Evolutionary conservation across 2,888 invertebrate genomes (phyloP).

Genomic region (Megastigmus dorsalis): DNA sequence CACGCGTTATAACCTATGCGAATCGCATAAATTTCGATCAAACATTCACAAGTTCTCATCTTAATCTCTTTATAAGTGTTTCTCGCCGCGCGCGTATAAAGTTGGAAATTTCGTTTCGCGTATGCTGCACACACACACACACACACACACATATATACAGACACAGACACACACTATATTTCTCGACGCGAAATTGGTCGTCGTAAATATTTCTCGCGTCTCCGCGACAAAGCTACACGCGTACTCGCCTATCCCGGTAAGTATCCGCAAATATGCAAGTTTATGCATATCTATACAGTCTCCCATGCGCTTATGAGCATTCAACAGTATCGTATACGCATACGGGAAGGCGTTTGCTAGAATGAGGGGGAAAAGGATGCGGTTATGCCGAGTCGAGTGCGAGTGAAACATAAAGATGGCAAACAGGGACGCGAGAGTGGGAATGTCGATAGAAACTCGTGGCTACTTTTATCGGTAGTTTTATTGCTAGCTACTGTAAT

Average conservation of each 20-base stretch:
- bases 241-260: slow-evolving; percentile 2
- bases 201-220: slow-evolving; percentile 6
- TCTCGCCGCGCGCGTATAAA: not conserved
- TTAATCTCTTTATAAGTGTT: too few species aligned
- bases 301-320: not conserved
- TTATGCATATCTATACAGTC: slow-evolving; percentile 8
- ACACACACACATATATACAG: too few species aligned
- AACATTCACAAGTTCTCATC: too few species aligned
- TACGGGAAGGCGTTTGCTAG: not conserved
- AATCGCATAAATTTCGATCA: too few species aligned
- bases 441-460: too few species aligned
- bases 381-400: not conserved
- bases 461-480: too few species aligned
- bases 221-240: not conserved
- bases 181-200: slow-evolving; percentile 22
- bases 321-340: not conserved
- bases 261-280: slow-evolving; percentile 20
- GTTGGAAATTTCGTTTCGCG: not conserved
- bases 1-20: too few species aligned
- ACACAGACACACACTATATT: too few species aligned
- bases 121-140: too few species aligned
- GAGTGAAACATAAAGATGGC: not conserved
- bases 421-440: not conserved
- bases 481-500: too few species aligned
- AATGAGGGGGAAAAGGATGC: not conserved